These are phyloP conservation scores for Carcharodon carcharias DNA, from an alignment of 2,797 vertebrate genomes.

Conservation along the genomic window DNA sequence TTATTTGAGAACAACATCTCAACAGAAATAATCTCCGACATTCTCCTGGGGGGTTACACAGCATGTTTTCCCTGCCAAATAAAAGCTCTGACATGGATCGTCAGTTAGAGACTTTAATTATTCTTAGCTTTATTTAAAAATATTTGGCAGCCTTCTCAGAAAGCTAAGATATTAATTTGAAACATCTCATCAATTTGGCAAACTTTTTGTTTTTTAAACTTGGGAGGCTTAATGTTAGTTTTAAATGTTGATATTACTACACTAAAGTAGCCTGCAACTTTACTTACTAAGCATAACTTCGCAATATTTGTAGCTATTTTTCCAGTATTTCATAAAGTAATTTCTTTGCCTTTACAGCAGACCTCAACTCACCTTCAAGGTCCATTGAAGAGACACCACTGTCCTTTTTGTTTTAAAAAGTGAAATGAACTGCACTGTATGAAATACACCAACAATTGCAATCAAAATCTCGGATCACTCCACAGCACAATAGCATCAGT, in stretches of 20 bases:
- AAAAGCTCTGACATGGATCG: not conserved
- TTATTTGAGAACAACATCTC: not conserved
- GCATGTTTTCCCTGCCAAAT: not conserved
- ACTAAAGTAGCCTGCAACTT: not conserved
- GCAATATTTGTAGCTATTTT: not conserved
- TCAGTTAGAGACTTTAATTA: not conserved
- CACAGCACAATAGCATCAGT: not conserved
- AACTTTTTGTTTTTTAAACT: not conserved
- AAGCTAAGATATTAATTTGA: not conserved
- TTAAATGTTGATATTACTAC: not conserved
- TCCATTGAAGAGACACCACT: not conserved
- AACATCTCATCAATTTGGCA: conserved; percentile 2
- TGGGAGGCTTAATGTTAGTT: not conserved
- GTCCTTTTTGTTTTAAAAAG: not conserved
- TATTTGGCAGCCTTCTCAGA: not conserved
- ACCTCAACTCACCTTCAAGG: not conserved
- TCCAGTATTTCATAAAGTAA: too few species aligned
- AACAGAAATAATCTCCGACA: not conserved
- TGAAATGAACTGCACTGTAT: not conserved
- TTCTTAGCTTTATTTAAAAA: not conserved
- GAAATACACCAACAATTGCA: not conserved
- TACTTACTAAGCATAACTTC: not conserved
- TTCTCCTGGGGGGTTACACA: too few species aligned
- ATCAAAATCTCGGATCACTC: not conserved
- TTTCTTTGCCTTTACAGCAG: not conserved